Evolutionary conservation across 2,113 vertebrate genomes (phyloP), one percentile per base, ranked within the genome.

Genomic region (Leptobrachium leishanense): DNA sequence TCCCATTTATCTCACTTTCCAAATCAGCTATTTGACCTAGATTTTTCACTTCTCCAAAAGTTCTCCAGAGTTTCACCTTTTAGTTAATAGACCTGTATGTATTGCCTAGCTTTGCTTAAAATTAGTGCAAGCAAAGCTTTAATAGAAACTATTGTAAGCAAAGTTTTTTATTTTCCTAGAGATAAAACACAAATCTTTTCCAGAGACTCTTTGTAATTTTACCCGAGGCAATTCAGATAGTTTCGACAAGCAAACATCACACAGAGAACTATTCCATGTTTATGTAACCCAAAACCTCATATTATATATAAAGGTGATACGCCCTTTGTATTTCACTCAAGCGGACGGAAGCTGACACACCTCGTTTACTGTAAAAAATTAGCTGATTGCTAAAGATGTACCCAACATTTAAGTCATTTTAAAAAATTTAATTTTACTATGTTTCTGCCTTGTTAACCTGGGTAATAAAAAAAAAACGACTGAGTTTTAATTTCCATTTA

Each of bases 251-350:
- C 71, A 59, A 80, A 62, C 72, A 80, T 80, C 71, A 80, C 78
- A 64, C 78, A 74, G 42, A 68, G 42, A 68, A 54, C 78, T 43
- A 74, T 79, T 65, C 77, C 70, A 74, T 80, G 78, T 80, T 80
- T 80, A 80, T 74, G 78, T 80, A 80, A 80, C 74, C 64, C 62
- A 80, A 80, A 80, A 80, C 78, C 78, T 80, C 20, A 80, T 74
- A 80, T 80, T 80, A 80, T 80, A 80, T 80, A 64, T 80, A 80
- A 80, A 80, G 74, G 67, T 50, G 64, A 80, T 80, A 80, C 78
- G 78, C 78, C 78, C 78, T 80, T 74, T 80, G 78, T 80, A 80
- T 50, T 80, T 74, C 71, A 80, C 53, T 74, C 65, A 68, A 74
- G 65, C 71, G 74, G 78, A 66, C 53, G 71, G 78, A 80, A 80